A percentile compares a stretch with the other conserved stretches of the same genome.
Evolutionary conservation across 2,888 invertebrate genomes (phyloP).

Genomic region (Epirrita christyi): DNA sequence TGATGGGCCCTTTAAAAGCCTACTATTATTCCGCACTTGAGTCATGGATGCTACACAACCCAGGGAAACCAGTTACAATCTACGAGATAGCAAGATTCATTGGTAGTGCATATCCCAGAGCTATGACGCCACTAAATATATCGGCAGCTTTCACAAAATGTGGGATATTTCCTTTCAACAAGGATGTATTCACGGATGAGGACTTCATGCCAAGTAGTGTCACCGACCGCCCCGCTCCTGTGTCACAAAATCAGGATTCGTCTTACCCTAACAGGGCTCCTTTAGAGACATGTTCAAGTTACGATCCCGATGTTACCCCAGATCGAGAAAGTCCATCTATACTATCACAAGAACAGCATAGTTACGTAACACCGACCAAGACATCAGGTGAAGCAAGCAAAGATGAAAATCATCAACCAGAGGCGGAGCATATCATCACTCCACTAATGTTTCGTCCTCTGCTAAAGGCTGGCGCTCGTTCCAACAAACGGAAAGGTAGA

Average conservation of each 20-base stretch:
- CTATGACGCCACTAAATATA: constrained; percentile 32
- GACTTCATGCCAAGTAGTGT: too few species aligned
- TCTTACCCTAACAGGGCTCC: too few species aligned
- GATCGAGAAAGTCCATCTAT: constrained; percentile 6
- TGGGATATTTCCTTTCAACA: constrained; percentile 2
- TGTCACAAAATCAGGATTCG: too few species aligned
- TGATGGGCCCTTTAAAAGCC: constrained; percentile 23
- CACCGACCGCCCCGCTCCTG: too few species aligned
- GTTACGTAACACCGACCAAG: too few species aligned
- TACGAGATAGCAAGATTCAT: constrained; percentile 6
- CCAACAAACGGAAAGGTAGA: constrained; percentile 13
- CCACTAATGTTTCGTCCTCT: constrained; percentile 7
- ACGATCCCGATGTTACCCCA: not conserved
- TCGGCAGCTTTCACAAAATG: constrained; percentile 13
- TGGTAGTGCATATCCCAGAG: constrained; percentile 19
- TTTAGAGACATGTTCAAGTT: too few species aligned
- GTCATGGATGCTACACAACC: constrained; percentile 29
- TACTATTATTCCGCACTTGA: constrained; percentile 27
- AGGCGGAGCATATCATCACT: constrained; percentile 1
- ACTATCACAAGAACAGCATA: too few species aligned
- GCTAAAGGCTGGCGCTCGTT: constrained; percentile 15
- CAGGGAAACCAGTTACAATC: constrained; percentile 22
- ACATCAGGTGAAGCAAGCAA: too few species aligned
- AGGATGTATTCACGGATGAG: too few species aligned
- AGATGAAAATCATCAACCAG: too few species aligned